A percentile compares a stretch with the other conserved stretches of the same genome.
phyloP scores from a whole-genome alignment of 2,113 vertebrate species.

The Pyxicephalus adspersus region DNA sequence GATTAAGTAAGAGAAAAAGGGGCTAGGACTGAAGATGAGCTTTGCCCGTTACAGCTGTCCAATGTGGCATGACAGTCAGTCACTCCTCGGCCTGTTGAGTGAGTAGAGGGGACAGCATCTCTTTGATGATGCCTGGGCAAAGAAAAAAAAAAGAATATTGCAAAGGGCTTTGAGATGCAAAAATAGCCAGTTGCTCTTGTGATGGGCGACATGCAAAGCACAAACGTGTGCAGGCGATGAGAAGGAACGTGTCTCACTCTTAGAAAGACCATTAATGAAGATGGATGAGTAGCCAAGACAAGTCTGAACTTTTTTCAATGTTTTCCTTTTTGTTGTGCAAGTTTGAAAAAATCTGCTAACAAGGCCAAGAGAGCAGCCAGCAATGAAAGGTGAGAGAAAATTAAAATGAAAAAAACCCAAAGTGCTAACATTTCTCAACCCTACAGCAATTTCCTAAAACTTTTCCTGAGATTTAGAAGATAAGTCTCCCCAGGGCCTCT shows the following conservation, averaged over 20 bases:
- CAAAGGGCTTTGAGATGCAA: conserved; percentile 17
- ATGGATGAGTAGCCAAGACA: conserved; percentile 21
- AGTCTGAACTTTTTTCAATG: conserved; percentile 26
- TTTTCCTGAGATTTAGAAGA: conserved; percentile 48
- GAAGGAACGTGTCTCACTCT: conserved; percentile 22
- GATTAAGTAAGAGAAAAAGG: conserved; percentile 79
- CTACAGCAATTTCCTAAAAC: conserved; percentile 20
- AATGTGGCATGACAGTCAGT: conserved; percentile 73
- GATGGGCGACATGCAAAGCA: conserved; percentile 3
- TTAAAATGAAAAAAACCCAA: not conserved
- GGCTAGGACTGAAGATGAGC: conserved; percentile 71
- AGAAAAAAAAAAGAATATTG: conserved; percentile 42
- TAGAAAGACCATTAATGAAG: conserved; percentile 47
- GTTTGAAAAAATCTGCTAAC: conserved; percentile 49
- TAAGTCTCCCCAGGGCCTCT: conserved; percentile 38
- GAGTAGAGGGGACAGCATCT: conserved; percentile 64
- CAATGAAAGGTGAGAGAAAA: conserved; percentile 77
- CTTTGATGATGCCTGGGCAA: conserved; percentile 7
- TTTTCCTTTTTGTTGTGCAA: conserved; percentile 47
- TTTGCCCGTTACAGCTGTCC: conserved; percentile 86
- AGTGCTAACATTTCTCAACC: conserved; percentile 33
- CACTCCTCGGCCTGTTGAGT: conserved; percentile 62
- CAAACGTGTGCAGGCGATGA: conserved; percentile 36
- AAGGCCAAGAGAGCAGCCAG: conserved; percentile 53
- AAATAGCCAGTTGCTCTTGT: conserved; percentile 26